These are phyloP conservation scores for Tachina fera DNA, from an alignment of 2,888 invertebrate genomes.

Conservation along the genomic window DNA sequence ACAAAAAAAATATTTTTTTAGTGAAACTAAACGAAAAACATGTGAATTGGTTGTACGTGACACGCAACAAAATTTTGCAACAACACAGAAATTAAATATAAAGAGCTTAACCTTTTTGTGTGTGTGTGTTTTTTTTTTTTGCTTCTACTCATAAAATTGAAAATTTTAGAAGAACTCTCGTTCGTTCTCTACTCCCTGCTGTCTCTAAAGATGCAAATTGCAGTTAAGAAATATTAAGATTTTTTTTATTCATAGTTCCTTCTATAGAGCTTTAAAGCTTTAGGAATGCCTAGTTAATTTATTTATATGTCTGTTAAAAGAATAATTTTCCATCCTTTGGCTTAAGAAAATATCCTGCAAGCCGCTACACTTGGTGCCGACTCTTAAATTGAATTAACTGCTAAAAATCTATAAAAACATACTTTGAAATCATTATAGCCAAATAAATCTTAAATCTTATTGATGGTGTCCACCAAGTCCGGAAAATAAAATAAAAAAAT, in stretches of 20 bases:
- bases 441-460: slow-evolving; percentile 4
- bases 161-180: not conserved
- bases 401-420: not conserved
- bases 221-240: not conserved
- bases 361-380: too few species aligned
- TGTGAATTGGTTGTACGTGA: slow-evolving; percentile 82
- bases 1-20: slow-evolving; percentile 66
- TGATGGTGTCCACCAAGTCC: slow-evolving; percentile 29
- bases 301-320: not conserved
- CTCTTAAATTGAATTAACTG: not conserved
- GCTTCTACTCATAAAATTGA: not conserved
- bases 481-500: slow-evolving; percentile 2
- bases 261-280: not conserved
- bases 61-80: slow-evolving; percentile 77
- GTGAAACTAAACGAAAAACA: slow-evolving; percentile 77
- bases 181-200: not conserved
- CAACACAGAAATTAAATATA: slow-evolving; percentile 58
- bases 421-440: not conserved
- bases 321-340: too few species aligned
- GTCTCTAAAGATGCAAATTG: slow-evolving; percentile 38
- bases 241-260: not conserved
- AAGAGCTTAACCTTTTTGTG: slow-evolving; percentile 36
- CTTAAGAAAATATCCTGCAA: too few species aligned
- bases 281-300: not conserved
- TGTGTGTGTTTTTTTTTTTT: slow-evolving; percentile 10